Evolutionary conservation across 2,113 vertebrate species (phyloP).

Genomic region (Danionella cerebrum): DNA sequence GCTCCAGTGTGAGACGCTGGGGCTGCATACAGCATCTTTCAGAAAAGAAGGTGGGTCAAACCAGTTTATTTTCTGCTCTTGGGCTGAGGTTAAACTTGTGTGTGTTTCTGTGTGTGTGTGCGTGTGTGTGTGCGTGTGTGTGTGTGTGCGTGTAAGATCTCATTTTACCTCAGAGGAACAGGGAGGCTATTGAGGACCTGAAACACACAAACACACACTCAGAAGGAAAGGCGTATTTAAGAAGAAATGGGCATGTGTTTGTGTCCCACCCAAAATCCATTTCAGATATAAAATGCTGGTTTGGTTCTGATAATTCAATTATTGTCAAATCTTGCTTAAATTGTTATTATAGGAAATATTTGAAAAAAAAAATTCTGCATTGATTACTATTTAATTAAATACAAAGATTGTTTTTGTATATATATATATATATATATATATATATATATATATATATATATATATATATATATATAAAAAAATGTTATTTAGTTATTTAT

Average conservation of each 20-base stretch:
- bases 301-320: neutral
- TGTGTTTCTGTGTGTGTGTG: slow-evolving; percentile 9
- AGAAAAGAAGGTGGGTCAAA: slow-evolving; percentile 8
- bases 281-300: too few relatives aligned
- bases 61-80: slow-evolving; percentile 31
- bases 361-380: too few relatives aligned
- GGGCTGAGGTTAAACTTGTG: slow-evolving; percentile 44
- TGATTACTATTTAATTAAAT: too few relatives aligned
- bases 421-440: too few relatives aligned
- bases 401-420: too few relatives aligned
- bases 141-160: slow-evolving; percentile 25
- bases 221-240: neutral
- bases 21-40: slow-evolving; percentile 15
- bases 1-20: slow-evolving; percentile 5
- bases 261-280: too few relatives aligned
- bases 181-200: slow-evolving; percentile 33
- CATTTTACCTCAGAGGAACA: slow-evolving; percentile 35
- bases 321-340: too few relatives aligned
- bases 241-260: neutral
- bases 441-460: too few relatives aligned
- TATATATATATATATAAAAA: too few relatives aligned
- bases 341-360: too few relatives aligned
- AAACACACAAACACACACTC: slow-evolving; percentile 14
- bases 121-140: slow-evolving; percentile 17
- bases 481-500: too few relatives aligned